Conservation (phyloP, 2,113 vertebrate species). For the Donacobius atricapilla region DNA sequence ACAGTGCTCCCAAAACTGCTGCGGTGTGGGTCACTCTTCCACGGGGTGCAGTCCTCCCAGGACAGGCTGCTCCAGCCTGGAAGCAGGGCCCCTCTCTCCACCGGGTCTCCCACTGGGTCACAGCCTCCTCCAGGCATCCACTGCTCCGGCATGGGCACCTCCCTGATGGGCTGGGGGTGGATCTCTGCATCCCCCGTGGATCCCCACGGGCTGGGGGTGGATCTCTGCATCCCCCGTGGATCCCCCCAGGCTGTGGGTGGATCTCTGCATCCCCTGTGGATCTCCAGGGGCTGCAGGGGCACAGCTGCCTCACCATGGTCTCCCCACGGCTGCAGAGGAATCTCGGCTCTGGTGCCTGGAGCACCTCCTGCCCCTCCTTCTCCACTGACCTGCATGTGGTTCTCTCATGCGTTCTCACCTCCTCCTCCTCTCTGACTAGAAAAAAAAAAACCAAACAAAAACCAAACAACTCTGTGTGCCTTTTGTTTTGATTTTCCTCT, state of each 20-base stretch:
- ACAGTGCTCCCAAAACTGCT: too few relatives aligned
- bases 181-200: background rate
- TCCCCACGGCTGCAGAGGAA: background rate
- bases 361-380: background rate
- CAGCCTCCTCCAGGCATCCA: background rate
- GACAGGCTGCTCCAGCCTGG: background rate
- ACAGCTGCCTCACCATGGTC: background rate
- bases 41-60: background rate
- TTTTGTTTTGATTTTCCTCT: background rate
- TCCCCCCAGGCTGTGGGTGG: background rate
- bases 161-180: background rate
- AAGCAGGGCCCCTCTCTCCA: background rate
- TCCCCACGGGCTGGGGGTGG: background rate
- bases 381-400: too few relatives aligned
- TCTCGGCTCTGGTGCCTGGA: fast-evolving
- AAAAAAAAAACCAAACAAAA: background rate
- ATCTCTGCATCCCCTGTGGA: background rate
- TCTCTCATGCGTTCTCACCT: background rate
- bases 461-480: background rate
- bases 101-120: background rate
- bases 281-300: background rate
- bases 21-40: fast-evolving
- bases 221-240: background rate
- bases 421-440: background rate
- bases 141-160: fast-evolving